Conservation (phyloP, 2,888 invertebrate genomes). For the Conistra vaccinii region DNA sequence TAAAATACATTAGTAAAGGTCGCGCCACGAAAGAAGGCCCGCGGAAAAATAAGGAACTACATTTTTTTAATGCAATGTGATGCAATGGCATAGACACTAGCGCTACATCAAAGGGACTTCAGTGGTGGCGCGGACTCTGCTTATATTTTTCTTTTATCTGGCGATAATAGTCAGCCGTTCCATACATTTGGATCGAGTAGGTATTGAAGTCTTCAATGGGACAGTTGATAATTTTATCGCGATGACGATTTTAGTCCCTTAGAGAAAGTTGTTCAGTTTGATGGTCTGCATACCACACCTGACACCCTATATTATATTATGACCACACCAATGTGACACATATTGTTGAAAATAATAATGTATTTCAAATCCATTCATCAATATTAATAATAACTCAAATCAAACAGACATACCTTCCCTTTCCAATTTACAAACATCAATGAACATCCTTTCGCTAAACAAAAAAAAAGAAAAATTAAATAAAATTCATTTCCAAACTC, state of each 20-base stretch:
- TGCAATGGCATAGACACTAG: too few species aligned
- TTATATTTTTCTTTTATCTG: too few species aligned
- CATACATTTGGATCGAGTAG: too few species aligned
- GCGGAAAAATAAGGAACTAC: too few species aligned
- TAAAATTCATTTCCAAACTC: constrained; percentile 82
- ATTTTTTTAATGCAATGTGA: too few species aligned
- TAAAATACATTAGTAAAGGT: too few species aligned
- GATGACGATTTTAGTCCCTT: not conserved
- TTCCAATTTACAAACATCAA: constrained; percentile 73
- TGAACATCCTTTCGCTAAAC: constrained; percentile 64
- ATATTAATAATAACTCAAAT: constrained; percentile 52
- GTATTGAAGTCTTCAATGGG: too few species aligned
- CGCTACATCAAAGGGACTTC: too few species aligned
- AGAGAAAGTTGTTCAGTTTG: not conserved
- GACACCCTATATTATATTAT: too few species aligned
- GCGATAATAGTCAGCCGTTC: too few species aligned
- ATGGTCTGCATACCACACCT: not conserved
- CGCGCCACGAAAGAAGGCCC: too few species aligned
- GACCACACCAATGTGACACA: not conserved
- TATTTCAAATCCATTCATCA: constrained; percentile 33
- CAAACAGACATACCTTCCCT: constrained; percentile 57
- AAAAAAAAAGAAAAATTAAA: constrained; percentile 81
- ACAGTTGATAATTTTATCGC: not conserved
- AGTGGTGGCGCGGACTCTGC: too few species aligned
- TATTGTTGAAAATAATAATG: not conserved